Evolutionary conservation across 1,140 invertebrate species (phyloP).

Genomic region (Solenopsis fugax): DNA sequence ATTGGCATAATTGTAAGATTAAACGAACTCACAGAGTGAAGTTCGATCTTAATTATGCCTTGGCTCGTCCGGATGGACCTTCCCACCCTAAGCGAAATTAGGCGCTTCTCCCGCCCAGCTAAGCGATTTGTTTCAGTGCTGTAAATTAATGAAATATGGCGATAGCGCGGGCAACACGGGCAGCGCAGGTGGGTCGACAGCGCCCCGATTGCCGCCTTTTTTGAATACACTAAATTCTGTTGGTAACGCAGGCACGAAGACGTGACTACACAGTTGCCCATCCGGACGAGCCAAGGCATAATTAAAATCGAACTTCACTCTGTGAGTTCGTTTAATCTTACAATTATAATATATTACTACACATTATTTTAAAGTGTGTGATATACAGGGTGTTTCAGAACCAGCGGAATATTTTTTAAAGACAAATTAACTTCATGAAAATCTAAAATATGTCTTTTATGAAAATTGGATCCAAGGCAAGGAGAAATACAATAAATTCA

Average conservation of each 20-base stretch:
- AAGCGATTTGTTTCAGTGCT: not conserved
- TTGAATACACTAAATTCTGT: not conserved
- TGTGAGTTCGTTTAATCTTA: not conserved
- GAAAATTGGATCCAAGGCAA: no score
- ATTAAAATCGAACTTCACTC: slow-evolving; percentile 2
- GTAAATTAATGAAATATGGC: not conserved
- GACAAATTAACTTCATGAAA: no score
- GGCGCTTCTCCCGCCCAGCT: not conserved
- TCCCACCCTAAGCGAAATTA: not conserved
- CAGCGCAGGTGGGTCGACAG: no score
- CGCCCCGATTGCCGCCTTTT: not conserved
- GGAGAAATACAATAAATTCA: no score
- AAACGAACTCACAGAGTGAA: not conserved
- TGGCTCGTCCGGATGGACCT: not conserved
- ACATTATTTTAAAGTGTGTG: no score
- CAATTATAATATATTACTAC: no score
- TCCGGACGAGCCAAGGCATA: not conserved
- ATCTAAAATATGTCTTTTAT: no score
- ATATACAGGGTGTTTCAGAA: no score
- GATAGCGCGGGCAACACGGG: no score
- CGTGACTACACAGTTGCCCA: not conserved
- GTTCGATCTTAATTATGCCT: slow-evolving; percentile 10
- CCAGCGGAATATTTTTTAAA: no score
- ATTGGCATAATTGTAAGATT: not conserved
- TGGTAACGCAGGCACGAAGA: not conserved